Percentiles rank a stretch among this genome's conserved stretches.
These are phyloP conservation scores for Physella acuta DNA, from an alignment of 1,140 invertebrate species.

Conservation along the genomic window DNA sequence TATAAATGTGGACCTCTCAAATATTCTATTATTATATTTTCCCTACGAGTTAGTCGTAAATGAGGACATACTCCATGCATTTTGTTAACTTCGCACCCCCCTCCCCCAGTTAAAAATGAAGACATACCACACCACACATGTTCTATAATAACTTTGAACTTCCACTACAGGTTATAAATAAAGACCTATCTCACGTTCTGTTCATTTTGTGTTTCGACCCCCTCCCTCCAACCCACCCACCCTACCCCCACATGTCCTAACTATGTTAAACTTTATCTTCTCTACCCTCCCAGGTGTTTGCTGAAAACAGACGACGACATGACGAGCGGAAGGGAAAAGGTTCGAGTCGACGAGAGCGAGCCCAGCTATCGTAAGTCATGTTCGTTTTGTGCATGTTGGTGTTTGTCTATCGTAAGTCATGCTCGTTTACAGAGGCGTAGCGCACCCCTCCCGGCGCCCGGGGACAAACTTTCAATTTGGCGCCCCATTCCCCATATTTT, in stretches of 20 bases:
- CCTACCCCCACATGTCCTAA: neutral
- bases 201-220: neutral
- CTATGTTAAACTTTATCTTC: neutral
- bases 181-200: neutral
- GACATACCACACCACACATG: neutral
- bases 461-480: neutral
- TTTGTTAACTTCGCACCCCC: neutral
- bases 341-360: slow-evolving; percentile 12
- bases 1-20: too few species aligned
- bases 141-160: too few species aligned
- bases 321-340: neutral
- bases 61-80: too few species aligned
- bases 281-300: neutral
- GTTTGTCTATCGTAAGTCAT: neutral
- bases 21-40: too few species aligned
- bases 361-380: slow-evolving; percentile 8
- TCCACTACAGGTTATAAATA: neutral
- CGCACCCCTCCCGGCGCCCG: too few species aligned
- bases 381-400: neutral
- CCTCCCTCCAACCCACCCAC: neutral
- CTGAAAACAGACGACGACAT: neutral
- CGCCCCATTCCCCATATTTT: neutral
- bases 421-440: too few species aligned
- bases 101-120: neutral
- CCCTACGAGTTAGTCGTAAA: too few species aligned